A percentile compares a stretch with the other conserved stretches of the same genome.
Conservation (phyloP, 2,113 vertebrate species). For the Regulus satrapa region DNA sequence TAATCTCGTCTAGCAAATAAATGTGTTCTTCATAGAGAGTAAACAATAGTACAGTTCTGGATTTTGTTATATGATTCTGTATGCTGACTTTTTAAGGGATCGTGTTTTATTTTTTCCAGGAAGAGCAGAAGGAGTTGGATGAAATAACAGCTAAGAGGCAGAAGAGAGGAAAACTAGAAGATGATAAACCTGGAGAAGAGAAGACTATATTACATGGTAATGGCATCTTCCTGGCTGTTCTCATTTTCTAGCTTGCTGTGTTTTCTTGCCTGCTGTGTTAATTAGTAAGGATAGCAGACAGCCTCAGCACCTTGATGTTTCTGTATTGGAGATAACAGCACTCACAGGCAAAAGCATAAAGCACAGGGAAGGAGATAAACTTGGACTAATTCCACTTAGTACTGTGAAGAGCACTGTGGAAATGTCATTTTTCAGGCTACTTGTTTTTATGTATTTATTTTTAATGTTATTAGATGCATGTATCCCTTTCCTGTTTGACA, state of each 20-base stretch:
- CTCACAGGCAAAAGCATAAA: neutral
- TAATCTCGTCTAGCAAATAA: neutral
- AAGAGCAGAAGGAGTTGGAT: slow-evolving; percentile 94
- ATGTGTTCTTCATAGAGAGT: neutral
- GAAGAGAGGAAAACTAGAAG: slow-evolving; percentile 93
- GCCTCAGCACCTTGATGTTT: slow-evolving; percentile 1
- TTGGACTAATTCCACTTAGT: neutral
- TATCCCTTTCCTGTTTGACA: neutral
- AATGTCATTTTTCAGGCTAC: neutral
- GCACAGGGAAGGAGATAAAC: neutral
- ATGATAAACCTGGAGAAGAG: slow-evolving; percentile 93
- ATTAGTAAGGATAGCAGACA: slow-evolving; percentile 34
- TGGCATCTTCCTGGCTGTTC: slow-evolving; percentile 13
- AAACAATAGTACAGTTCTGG: neutral
- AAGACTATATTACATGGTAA: slow-evolving; percentile 96
- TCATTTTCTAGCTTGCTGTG: slow-evolving; percentile 6
- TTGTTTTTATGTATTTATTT: slow-evolving; percentile 39
- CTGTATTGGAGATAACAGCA: neutral
- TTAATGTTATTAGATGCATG: neutral
- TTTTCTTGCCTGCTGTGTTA: slow-evolving; percentile 33
- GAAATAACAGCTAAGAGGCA: slow-evolving; percentile 97
- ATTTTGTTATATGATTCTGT: neutral
- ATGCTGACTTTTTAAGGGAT: neutral
- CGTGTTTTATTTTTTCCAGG: slow-evolving; percentile 71
- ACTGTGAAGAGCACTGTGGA: neutral